phyloP scores from a whole-genome alignment of 2,888 invertebrate species.

The Horisme vitalbata region DNA sequence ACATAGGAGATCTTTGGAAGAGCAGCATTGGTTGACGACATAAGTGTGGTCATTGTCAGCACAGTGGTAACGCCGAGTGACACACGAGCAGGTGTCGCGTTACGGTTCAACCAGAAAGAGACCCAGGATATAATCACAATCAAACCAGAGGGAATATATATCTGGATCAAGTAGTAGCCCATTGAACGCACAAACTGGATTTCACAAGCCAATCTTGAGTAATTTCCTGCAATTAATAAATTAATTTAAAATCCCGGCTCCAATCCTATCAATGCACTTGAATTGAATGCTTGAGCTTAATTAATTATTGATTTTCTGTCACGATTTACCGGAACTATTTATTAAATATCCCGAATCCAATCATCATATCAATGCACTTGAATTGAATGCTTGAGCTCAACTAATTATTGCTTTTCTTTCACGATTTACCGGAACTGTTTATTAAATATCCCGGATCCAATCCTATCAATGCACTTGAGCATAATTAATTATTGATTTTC shows the following conservation, averaged over 20 bases:
- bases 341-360: too few relatives aligned
- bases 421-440: too few relatives aligned
- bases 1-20: conserved; percentile 99
- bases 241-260: conserved; percentile 1
- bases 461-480: too few relatives aligned
- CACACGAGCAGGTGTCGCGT: conserved; percentile 96
- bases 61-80: conserved; percentile 97
- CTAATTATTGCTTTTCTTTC: too few relatives aligned
- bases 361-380: too few relatives aligned
- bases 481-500: too few relatives aligned
- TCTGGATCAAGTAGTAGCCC: conserved; percentile 99
- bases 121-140: conserved; percentile 99
- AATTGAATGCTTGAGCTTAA: too few relatives aligned
- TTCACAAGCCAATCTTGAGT: conserved; percentile 97
- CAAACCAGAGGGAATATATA: conserved; percentile 98
- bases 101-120: conserved; percentile 97
- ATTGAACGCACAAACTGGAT: conserved; percentile 98
- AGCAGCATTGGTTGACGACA: conserved; percentile 98
- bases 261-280: too few relatives aligned
- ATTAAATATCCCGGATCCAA: too few relatives aligned
- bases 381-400: too few relatives aligned
- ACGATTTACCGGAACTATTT: too few relatives aligned
- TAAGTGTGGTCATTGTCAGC: conserved; percentile 98
- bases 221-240: conserved; percentile 88
- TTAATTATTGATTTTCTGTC: too few relatives aligned